Evolutionary conservation across 2,888 invertebrate species (phyloP).

Genomic region (Tenthredo livida): DNA sequence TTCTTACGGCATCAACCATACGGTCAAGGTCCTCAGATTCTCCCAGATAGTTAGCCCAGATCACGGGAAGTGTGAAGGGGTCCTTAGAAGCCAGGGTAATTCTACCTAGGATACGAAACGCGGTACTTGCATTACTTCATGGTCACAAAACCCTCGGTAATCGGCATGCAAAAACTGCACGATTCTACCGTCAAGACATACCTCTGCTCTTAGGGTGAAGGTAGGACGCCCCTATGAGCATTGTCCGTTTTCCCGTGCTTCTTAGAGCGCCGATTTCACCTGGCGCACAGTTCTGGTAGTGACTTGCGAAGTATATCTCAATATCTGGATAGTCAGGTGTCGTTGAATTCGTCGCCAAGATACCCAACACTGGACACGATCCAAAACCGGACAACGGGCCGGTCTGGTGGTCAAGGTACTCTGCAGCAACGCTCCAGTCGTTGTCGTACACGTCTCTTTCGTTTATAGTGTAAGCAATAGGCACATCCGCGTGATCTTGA

Average conservation of each 20-base stretch:
- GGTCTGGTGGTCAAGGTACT: constrained; percentile 80
- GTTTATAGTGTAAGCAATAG: neutral
- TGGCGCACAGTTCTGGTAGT: constrained; percentile 74
- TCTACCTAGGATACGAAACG: constrained; percentile 69
- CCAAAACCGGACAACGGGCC: constrained; percentile 65
- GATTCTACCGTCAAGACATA: constrained; percentile 46
- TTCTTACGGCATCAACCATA: constrained; percentile 82
- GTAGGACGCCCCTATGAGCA: constrained; percentile 77
- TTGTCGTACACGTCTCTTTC: neutral
- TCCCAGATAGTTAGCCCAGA: constrained; percentile 88
- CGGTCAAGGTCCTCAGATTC: constrained; percentile 83
- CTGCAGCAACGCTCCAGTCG: constrained; percentile 82
- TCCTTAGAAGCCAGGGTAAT: constrained; percentile 83
- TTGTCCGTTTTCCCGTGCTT: constrained; percentile 67
- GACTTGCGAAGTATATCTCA: too few species aligned
- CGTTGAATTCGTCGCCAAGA: constrained; percentile 82
- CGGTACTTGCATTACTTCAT: neutral
- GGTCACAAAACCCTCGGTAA: neutral
- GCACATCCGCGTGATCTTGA: neutral
- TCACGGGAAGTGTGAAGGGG: constrained; percentile 84
- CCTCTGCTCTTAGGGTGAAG: constrained; percentile 85
- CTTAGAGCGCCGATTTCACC: constrained; percentile 78
- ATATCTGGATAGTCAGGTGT: constrained; percentile 80
- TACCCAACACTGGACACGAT: constrained; percentile 77
- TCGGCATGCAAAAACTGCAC: neutral